These are phyloP conservation scores for Drosophila percnosoma DNA, from an alignment of 2,888 invertebrate genomes.

Conservation along the genomic window DNA sequence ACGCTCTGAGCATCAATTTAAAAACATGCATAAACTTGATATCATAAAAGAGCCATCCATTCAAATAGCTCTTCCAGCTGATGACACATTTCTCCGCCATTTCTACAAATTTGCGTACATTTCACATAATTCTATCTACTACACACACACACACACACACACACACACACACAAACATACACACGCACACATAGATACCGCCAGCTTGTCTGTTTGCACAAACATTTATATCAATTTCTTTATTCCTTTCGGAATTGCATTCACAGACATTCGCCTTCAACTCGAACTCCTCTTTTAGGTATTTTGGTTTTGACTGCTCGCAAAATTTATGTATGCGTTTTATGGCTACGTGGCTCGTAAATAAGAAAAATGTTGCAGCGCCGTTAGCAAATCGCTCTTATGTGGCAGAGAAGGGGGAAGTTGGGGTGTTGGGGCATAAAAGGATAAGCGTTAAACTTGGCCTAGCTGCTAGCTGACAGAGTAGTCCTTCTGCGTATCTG, in stretches of 20 bases:
- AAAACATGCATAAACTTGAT: constrained; percentile 33
- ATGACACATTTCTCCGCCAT: constrained; percentile 47
- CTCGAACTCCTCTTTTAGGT: constrained; percentile 14
- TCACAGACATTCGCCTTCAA: constrained; percentile 27
- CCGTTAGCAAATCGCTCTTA: constrained; percentile 63
- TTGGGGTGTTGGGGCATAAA: background rate
- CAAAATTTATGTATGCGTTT: constrained; percentile 75
- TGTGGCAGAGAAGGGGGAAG: constrained; percentile 19
- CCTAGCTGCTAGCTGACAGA: background rate
- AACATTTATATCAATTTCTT: constrained; percentile 79
- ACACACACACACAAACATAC: background rate
- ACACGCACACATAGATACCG: constrained; percentile 5
- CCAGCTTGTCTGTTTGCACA: constrained; percentile 50
- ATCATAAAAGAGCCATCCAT: constrained; percentile 62
- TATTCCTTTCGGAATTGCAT: constrained; percentile 67
- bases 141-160: background rate
- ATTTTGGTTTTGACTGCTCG: constrained; percentile 43
- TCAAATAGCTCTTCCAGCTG: constrained; percentile 45
- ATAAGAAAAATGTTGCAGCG: constrained; percentile 77
- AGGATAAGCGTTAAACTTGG: constrained; percentile 9
- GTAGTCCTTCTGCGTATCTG: constrained; percentile 3
- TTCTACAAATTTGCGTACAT: constrained; percentile 69
- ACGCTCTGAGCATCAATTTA: constrained; percentile 10
- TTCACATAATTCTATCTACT: constrained; percentile 66
- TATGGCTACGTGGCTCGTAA: constrained; percentile 77